Evolutionary conservation across 2,113 vertebrate species (phyloP), one percentile per base, ranked within the genome.

Genomic region (Myrmophylax atrothorax): DNA sequence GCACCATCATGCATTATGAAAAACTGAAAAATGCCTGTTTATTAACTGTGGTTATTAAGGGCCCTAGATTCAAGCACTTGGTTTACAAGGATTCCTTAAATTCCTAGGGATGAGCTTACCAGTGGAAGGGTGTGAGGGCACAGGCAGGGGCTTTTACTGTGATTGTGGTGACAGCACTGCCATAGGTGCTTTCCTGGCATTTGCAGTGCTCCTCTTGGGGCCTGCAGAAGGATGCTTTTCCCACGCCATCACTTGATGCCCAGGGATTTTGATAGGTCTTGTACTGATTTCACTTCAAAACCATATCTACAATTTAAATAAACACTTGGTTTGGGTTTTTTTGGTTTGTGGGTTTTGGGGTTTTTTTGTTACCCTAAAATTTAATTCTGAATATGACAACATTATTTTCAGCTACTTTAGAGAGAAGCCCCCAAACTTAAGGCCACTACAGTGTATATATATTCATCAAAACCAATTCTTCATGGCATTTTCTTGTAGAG

Each of bases 231-330:
- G 56, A 37, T 14, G 7, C 14, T 8, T n/a, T 42, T 68, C 29
- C 35, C 25, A 1, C 22, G 46, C 10, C 1, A 15, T 42, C 24
- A 0, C 1, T 35, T 23, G 15, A 7, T 23, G 23, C 26, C 37
- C 14, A 3, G 2, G 18, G 26, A 6, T 29, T 80, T 92, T 47
- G 7, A 7, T 19, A 29, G 49, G 1, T 6, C 70, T 89, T 56
- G 0, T 19, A 4, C 16, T 14, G 14, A n/a, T 47, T 75, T 50
- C 13, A 13, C 47, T 60, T 68, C 35, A 70, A 19, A 74, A 14
- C 28, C 29, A 33, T 0, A 9, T 22, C 23, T 20, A 3, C 7
- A 35, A 22, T 24, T 52, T 24, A 35, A 85, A 46, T 28, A 74
- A 86, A 38, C 8, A 19, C 8, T n/a, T 8, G 3, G 9, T 66